Evolutionary conservation across 2,888 invertebrate genomes (phyloP).

Genomic region (Lasioglossum marginatum): DNA sequence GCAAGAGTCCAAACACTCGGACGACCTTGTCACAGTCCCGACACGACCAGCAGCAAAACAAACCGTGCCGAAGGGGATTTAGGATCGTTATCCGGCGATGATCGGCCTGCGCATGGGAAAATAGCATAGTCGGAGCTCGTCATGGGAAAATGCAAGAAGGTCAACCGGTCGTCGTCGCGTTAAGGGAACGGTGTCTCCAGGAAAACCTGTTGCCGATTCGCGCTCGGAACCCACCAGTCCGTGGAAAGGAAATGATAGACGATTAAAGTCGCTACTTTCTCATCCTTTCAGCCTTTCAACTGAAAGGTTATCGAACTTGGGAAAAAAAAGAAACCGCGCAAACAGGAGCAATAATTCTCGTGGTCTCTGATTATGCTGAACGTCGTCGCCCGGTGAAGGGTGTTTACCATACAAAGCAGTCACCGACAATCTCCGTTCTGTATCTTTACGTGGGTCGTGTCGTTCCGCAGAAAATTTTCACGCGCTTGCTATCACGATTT

Average conservation of each 20-base stretch:
- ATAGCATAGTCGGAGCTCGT: background rate
- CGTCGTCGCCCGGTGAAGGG: slow-evolving; percentile 12
- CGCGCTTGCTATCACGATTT: background rate
- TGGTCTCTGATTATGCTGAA: slow-evolving; percentile 3
- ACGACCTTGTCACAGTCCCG: background rate
- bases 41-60: background rate
- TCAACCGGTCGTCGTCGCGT: background rate
- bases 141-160: slow-evolving; percentile 21
- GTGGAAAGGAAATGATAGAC: slow-evolving; percentile 5
- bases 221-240: background rate
- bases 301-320: slow-evolving; percentile 31
- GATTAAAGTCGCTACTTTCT: slow-evolving; percentile 2
- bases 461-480: slow-evolving; percentile 6
- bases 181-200: slow-evolving; percentile 23
- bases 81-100: background rate
- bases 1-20: background rate
- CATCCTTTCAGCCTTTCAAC: slow-evolving; percentile 21
- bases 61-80: background rate
- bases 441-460: slow-evolving; percentile 8
- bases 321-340: background rate
- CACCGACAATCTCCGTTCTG: slow-evolving; percentile 12
- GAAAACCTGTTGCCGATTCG: slow-evolving; percentile 32
- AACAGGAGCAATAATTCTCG: slow-evolving; percentile 15
- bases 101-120: background rate
- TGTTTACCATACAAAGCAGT: slow-evolving; percentile 6